Evolutionary conservation across 2,888 invertebrate species (phyloP).

Genomic region (Hipparchia sbordonii): DNA sequence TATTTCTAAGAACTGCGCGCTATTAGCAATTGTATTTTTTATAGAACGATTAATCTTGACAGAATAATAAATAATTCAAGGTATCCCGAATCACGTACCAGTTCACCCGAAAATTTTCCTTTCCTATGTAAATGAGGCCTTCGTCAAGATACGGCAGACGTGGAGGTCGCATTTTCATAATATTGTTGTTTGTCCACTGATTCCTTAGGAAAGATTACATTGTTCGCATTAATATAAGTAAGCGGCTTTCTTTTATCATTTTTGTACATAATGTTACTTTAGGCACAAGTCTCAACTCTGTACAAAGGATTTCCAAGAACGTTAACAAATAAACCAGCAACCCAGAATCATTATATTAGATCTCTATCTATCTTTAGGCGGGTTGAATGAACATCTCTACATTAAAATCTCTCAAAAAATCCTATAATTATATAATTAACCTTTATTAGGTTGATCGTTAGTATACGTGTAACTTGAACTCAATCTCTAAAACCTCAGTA

Average conservation of each 20-base stretch:
- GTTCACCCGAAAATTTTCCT: constrained; percentile 20
- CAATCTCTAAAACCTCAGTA: no score
- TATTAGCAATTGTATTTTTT: not conserved
- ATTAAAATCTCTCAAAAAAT: not conserved
- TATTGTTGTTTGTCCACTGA: constrained; percentile 25
- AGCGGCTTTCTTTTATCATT: constrained; percentile 20
- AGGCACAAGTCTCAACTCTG: constrained; percentile 3
- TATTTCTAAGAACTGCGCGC: not conserved
- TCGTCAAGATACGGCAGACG: constrained; percentile 21
- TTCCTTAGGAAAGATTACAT: constrained; percentile 24
- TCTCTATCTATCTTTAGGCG: not conserved
- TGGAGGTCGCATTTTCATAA: constrained; percentile 27
- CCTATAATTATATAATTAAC: no score
- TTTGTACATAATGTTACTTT: constrained; percentile 16
- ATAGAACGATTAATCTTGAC: constrained; percentile 5
- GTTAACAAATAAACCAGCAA: constrained; percentile 14
- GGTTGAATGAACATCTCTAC: not conserved
- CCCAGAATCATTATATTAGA: constrained; percentile 4
- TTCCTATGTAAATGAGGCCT: constrained; percentile 25
- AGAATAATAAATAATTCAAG: constrained; percentile 21
- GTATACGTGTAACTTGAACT: no score
- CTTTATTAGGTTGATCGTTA: no score
- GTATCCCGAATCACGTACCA: constrained; percentile 19
- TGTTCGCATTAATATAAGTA: constrained; percentile 23
- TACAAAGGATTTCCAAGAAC: constrained; percentile 8